A percentile compares a stretch with the other conserved stretches of the same genome.
These are phyloP conservation scores for Melinaea marsaeus DNA, from an alignment of 2,888 invertebrate genomes.

Conservation along the genomic window DNA sequence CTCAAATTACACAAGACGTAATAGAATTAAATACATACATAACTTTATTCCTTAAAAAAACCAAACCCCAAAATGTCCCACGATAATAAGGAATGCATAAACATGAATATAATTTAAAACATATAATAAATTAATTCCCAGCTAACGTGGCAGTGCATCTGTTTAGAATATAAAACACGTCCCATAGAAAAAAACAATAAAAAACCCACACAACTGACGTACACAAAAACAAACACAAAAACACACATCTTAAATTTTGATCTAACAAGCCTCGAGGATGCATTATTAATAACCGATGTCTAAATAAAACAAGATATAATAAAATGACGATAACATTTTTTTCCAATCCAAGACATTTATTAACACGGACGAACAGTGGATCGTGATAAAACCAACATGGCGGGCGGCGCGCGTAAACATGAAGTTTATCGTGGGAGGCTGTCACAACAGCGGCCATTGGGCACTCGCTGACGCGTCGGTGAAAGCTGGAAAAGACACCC, in stretches of 20 bases:
- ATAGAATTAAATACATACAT: background rate
- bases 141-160: conserved; percentile 64
- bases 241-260: conserved; percentile 72
- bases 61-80: conserved; percentile 7
- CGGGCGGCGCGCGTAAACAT: conserved; percentile 73
- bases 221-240: conserved; percentile 58
- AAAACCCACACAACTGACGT: conserved; percentile 65
- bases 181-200: conserved; percentile 64
- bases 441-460: conserved; percentile 73
- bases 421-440: conserved; percentile 75
- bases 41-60: conserved; percentile 11
- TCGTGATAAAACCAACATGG: conserved; percentile 78
- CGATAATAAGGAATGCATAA: conserved; percentile 49
- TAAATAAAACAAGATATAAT: conserved; percentile 70
- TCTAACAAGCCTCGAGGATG: conserved; percentile 68
- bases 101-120: conserved; percentile 62
- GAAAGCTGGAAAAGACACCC: conserved; percentile 70
- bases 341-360: conserved; percentile 72
- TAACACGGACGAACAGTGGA: conserved; percentile 70
- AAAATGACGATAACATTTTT: conserved; percentile 53
- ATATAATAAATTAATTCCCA: conserved; percentile 72
- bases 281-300: conserved; percentile 76
- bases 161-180: conserved; percentile 74
- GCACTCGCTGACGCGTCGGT: conserved; percentile 63
- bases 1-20: background rate